Evolutionary conservation across 2,888 invertebrate genomes (phyloP), one percentile per base, ranked within the genome.

Genomic region (Melieria picta): DNA sequence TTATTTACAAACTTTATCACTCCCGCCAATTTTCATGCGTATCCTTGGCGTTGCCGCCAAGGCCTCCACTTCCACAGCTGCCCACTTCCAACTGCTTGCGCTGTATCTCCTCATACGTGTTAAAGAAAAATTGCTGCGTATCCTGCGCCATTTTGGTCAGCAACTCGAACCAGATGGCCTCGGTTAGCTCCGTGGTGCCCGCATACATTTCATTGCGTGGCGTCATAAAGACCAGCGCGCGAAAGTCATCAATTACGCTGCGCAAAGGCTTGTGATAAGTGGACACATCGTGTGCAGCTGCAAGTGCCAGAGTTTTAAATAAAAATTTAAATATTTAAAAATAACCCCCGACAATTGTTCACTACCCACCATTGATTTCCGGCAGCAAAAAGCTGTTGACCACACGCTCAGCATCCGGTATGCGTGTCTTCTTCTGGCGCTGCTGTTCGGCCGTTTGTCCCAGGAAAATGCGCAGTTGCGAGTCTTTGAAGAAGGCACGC

Each of bases 161-260:
- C 71, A 82, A 69, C 47, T 82, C 81, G 69, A 81, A 82, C 84
- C 84, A 84, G 63, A 79, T 73, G 6, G 81, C 80, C 74, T 84
- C 84, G 0, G 80, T 83, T 30, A 84, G 73, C 52, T 81, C 81
- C 1, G 75, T 79, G 0, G 75, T 66, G 11, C 78, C 80, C 5
- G 74, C 76, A 61, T 80, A 79, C 66, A 84, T 80, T 60, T 80
- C 79, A 74, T 80, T 80, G 4, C 82, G 78, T 6, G 83, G 82
- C n/a, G 82, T 79, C 80, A 81, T 83, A 67, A 80, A 82, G 5
- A 84, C 81, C n/a, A 80, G 72, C 42, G 79, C 77, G n/a, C 82
- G 79, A 43, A 83, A 75, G 7, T 82, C 78, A 0, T 72, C 73
- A 45, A 81, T 73, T 46, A 84, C 74, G 13, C 78, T 73, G 5